Evolutionary conservation across 2,888 invertebrate genomes (phyloP), one percentile per base, ranked within the genome.

Genomic region (Limenitis camilla): DNA sequence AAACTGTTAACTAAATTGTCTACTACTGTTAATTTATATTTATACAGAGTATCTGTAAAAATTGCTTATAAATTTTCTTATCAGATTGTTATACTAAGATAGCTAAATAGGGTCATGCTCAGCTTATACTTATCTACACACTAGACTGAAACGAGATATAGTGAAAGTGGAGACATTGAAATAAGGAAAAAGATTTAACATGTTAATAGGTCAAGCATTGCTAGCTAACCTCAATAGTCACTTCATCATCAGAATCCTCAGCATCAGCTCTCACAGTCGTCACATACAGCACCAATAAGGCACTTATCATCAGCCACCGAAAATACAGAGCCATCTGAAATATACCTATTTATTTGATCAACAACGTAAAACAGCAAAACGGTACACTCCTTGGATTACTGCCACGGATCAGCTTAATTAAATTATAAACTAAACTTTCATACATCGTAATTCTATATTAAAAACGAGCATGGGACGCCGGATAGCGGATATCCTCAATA

Each of bases 401-500:
- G 43, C 31, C 55, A 52, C 53, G 45, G 40, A 44, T 41, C 55
- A 64, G 27, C 59, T 53, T 75, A 80, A 78, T 76, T 73, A 55
- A 76, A 76, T 78, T 75, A 70, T 58, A 63, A 62, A 43, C 29
- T 47, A 46, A 57, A 64, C 63, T 67, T 62, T 10, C 32, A 48
- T 44, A 38, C 6, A 39, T 42, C 32, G 39, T 39, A 35, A 28
- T 35, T 33, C 30, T 47, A 43, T 36, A 11, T 28, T 40, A 41
- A 46, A 43, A 33, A 45, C n/a, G 33, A 33, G 8, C 8, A 41
- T 40, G 60, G 56, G 61, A 52, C 60, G 67, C 75, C 78, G 79
- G 78, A 80, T 73, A 73, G 67, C 76, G 82, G 84, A 85, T 74
- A 80, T 84, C 82, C 81, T 83, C 72, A 82, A 69, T 81, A 72